Evolutionary conservation across 2,113 vertebrate species (phyloP), one percentile per base, ranked within the genome.

Genomic region (Trinectes maculatus): DNA sequence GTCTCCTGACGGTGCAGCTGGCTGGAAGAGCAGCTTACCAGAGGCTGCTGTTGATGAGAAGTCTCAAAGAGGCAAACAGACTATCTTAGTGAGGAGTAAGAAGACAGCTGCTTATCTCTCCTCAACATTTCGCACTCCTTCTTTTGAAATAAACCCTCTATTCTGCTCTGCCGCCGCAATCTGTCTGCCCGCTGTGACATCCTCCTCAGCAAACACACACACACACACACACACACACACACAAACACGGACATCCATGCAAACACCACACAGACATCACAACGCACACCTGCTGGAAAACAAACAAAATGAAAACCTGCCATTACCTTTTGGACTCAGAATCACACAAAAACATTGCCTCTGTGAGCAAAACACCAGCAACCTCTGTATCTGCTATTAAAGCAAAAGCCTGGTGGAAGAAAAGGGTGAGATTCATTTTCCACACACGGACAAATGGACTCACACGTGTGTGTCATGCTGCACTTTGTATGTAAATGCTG

Each of bases 101-200:
- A 57, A 77, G 81, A 78, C 55, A 21, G 56, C 59, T 75, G 67
- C 80, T 85, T 79, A 84, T 83, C 77, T 71, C 0, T 46, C 55
- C 78, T 87, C 69, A 67, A 79, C 80, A 83, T 74, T 59, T 79
- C 77, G 72, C 53, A 37, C 52, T 55, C 64, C 60, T 68, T 77
- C 70, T 57, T 67, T 57, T 37, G 47, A 53, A 77, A 77, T 84
- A 87, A 86, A 83, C 81, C 47, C 21, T 74, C 58, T 26, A 12
- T 57, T 73, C 72, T 69, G 58, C 57, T 69, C 25, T 59, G 37
- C 56, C 64, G 74, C 70, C 34, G 42, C 39, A 65, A 72, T 76
- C 74, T 73, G 66, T 21, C 73, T 52, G 39, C 64, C 66, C 77
- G 55, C 56, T 59, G 39, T 70, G 60, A 73, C 46, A 65, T 18